These are phyloP conservation scores for Margaritifera margaritifera DNA, from an alignment of 2,888 invertebrate genomes.

Conservation along the genomic window DNA sequence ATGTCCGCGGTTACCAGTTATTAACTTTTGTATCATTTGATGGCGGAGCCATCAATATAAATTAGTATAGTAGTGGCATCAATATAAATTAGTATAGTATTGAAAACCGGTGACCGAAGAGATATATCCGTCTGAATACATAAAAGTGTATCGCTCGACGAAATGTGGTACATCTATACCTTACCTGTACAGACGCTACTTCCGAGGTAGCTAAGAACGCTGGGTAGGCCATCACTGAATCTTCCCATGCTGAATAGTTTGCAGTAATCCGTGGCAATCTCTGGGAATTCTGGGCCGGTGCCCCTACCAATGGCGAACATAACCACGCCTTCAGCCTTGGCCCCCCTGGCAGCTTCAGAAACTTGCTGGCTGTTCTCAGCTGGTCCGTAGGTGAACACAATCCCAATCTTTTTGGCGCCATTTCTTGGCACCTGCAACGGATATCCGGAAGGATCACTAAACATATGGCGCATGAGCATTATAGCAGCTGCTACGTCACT, in stretches of 20 bases:
- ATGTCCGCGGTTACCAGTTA: too few relatives aligned
- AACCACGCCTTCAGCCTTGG: slow-evolving; percentile 32
- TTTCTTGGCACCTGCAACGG: slow-evolving; percentile 27
- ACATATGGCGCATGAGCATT: slow-evolving; percentile 46
- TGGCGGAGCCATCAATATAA: not conserved
- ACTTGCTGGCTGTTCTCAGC: slow-evolving; percentile 19
- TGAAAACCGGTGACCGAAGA: too few relatives aligned
- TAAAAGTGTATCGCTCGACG: not conserved
- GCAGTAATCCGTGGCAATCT: slow-evolving; percentile 43
- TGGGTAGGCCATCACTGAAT: slow-evolving; percentile 44
- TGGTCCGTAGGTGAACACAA: slow-evolving; percentile 44
- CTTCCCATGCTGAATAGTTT: slow-evolving; percentile 48
- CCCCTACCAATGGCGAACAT: slow-evolving; percentile 45
- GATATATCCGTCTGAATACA: not conserved
- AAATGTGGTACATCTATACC: not conserved
- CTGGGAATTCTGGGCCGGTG: slow-evolving; percentile 38
- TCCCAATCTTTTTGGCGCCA: slow-evolving; percentile 38
- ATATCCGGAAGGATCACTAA: slow-evolving; percentile 40
- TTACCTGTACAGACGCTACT: slow-evolving; percentile 48
- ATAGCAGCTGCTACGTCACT: slow-evolving; percentile 41
- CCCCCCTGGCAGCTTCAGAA: slow-evolving; percentile 22
- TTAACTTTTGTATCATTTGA: too few relatives aligned
- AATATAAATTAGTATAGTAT: too few relatives aligned
- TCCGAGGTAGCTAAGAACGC: slow-evolving; percentile 42
- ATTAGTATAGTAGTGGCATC: not conserved